Base-by-base conservation (phyloP, 2,113 vertebrate species). In the Genyomyrus donnyi region DNA sequence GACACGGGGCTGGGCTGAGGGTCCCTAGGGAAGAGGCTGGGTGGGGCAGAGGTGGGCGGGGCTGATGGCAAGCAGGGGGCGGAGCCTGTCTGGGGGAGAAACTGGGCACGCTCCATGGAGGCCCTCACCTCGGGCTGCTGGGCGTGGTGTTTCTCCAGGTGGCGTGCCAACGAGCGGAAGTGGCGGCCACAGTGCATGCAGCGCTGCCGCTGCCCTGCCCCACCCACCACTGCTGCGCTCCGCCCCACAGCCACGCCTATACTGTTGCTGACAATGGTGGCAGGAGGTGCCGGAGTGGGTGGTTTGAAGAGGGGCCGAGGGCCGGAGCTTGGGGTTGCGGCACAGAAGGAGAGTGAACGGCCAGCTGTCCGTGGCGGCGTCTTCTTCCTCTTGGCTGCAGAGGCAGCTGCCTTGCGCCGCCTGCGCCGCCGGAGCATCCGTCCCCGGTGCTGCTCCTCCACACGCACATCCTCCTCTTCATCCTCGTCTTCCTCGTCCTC, bases 131-230 rank as follows among this genome's bases (percentile, higher is more conserved):
- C 95, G 0, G 95, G 95, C 90, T 96, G 96, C 93, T 96, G 95
- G 58, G 94, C 85, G 0, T 96, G 96, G 91, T 96, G 96, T 90
- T 96, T 96, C 84, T 96, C 95, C 85, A 96, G 91, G 92, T 96
- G 96, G 19, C 95, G 96, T 35, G 94, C 95, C 85, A 96, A 89
- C 0, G 95, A 96, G 90, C 95, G 95, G 89, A 96, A 96, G 88
- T 96, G 95, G 27, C 96, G 95, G 27, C 96, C 94, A 4, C 96
- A 96, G 93, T 96, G 94, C 83, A 95, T 93, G 4, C 96, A 96
- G 83, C 94, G 95, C 93, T 96, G 95, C n/a, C 94, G 94, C 90
- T 92, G 92, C 17, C 21, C 70, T 84, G 31, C 52, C 87, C 92
- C 91, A 86, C 94, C 95, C 42, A 92, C 92, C 45, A 94, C 94